phyloP scores from a whole-genome alignment of 2,113 vertebrate genomes.

The Actenoides lindsayi region DNA sequence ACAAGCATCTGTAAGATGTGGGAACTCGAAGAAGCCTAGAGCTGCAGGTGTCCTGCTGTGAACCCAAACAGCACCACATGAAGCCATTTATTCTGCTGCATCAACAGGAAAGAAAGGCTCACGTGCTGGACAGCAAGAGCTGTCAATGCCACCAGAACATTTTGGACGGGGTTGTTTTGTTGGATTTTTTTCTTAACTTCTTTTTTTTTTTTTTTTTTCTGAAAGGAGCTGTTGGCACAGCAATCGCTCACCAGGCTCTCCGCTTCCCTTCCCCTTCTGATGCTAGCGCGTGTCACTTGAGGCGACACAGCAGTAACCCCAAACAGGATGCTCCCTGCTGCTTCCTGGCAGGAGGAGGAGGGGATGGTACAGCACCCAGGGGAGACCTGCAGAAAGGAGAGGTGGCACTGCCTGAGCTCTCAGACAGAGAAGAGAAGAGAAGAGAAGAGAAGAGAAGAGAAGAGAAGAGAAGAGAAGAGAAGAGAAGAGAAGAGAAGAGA shows the following conservation, averaged over 20 bases:
- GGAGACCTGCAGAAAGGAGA: neutral
- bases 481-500: neutral
- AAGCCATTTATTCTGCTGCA: slow-evolving; percentile 20
- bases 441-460: neutral
- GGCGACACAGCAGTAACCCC: neutral
- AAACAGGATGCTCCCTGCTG: slow-evolving; percentile 27
- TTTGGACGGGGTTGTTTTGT: neutral
- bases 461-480: neutral
- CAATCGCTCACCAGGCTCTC: neutral
- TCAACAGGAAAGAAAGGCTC: neutral
- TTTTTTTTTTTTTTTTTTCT: neutral
- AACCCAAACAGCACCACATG: neutral
- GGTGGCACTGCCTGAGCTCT: neutral
- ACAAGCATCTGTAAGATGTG: neutral
- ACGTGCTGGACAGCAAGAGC: neutral
- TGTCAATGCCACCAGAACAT: neutral
- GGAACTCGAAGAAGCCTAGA: neutral
- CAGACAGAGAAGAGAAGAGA: neutral
- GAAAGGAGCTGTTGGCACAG: neutral
- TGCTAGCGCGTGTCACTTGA: neutral
- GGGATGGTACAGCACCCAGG: neutral
- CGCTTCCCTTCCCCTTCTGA: neutral
- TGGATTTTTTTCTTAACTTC: neutral
- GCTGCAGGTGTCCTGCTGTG: neutral
- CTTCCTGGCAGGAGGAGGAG: neutral